phyloP scores from a whole-genome alignment of 2,113 vertebrate species.

The Nymphicus hollandicus region DNA sequence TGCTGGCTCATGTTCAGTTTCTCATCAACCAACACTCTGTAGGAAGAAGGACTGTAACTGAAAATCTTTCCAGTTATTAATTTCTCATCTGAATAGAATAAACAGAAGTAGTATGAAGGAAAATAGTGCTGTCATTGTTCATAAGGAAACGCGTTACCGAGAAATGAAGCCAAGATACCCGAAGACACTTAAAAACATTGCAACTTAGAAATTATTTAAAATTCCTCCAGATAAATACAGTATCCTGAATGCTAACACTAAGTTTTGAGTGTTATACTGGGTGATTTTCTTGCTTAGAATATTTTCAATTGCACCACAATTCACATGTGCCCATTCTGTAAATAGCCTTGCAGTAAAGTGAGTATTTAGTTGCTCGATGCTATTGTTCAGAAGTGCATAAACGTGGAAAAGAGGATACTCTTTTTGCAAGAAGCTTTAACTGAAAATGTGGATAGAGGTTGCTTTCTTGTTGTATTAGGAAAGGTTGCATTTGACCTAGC shows the following conservation, averaged over 20 bases:
- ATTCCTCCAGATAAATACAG: neutral
- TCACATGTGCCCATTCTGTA: neutral
- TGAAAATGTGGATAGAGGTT: neutral
- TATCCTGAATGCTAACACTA: neutral
- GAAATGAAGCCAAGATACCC: neutral
- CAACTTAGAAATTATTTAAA: neutral
- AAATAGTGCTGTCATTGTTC: neutral
- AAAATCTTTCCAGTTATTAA: neutral
- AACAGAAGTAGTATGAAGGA: neutral
- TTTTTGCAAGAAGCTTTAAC: neutral
- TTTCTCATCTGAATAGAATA: neutral
- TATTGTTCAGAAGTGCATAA: neutral
- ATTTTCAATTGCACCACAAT: neutral
- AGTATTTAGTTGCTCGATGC: neutral
- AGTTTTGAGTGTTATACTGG: neutral
- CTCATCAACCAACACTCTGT: neutral
- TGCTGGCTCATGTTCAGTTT: neutral
- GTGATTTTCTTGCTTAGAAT: neutral
- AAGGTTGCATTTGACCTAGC: neutral
- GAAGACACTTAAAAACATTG: neutral
- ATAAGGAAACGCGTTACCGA: neutral
- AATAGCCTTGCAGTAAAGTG: neutral
- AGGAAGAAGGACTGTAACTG: neutral
- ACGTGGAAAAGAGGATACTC: neutral
- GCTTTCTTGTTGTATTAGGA: neutral